Evolutionary conservation across 1,140 invertebrate species (phyloP), one percentile per base, ranked within the genome.

Genomic region (Cardiocondyla obscurior): DNA sequence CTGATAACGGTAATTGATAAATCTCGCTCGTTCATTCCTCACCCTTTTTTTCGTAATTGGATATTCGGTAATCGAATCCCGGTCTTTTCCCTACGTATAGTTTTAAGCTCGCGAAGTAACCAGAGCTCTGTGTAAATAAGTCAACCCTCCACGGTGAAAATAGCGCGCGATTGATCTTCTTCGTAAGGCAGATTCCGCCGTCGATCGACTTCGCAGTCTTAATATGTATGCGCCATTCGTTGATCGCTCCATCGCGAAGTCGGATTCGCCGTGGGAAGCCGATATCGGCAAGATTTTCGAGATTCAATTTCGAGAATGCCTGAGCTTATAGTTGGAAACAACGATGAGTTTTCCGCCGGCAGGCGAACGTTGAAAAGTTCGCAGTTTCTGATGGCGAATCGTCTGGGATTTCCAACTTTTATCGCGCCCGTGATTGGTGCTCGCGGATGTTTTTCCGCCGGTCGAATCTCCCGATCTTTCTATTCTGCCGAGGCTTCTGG

Each of bases 301-400:
- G 79, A 88, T 88, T 88, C 86, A 88, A 88, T 88, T 88, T 77
- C 51, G 55, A 42, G 58, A 88, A 88, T 88, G 87, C 86, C 77
- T 79, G 67, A 85, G 86, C 86, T 88, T 88, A 88, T 82, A 88
- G 86, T 88, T 88, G 86, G 86, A 88, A 88, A 88, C 87, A 88
- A 85, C 73, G 83, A 88, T 81, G 87, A 88, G 83, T 85, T 88
- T 88, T 74, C 83, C 22, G 46, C 70, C 49, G 60, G 57, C 39
- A 57, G 44, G 74, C 69, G 64, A 65, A 69, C 49, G 82, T 81
- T 67, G 87, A 74, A 77, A 88, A 88, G 86, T 88, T 88, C 58
- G 42, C 51, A 69, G 82, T 70, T 57, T 51, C 74, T 51, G 42
- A 62, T 79, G 64, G 60, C 85, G 86, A 85, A 86, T 87, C 82